Evolutionary conservation across 2,113 vertebrate genomes (phyloP).

Genomic region (Mormyrus lacerda): DNA sequence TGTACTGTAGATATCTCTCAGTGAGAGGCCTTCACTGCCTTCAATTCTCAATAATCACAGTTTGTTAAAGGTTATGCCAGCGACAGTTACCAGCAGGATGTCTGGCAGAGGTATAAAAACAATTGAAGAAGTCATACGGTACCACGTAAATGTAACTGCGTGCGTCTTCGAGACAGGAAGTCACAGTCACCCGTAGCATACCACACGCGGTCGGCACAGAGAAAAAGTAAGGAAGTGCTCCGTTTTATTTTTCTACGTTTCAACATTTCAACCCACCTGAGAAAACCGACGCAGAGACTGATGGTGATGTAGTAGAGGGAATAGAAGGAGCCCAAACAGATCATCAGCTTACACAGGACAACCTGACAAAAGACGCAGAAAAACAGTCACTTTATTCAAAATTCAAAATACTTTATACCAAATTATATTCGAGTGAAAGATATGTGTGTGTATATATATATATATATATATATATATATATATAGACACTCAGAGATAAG

Average conservation of each 20-base stretch:
- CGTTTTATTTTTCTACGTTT: neutral
- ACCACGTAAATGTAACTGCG: neutral
- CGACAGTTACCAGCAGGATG: neutral
- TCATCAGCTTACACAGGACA: constrained; percentile 62
- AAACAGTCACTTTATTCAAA: neutral
- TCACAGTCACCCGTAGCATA: constrained; percentile 1
- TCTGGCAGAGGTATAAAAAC: neutral
- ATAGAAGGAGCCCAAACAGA: constrained; percentile 66
- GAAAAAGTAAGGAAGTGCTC: constrained; percentile 15
- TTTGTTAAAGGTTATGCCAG: neutral
- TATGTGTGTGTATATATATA: neutral
- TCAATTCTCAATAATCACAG: neutral
- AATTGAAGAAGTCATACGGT: neutral
- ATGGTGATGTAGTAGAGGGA: constrained; percentile 62
- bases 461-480: neutral
- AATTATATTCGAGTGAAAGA: neutral
- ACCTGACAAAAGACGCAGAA: constrained; percentile 42
- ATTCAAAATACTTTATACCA: no score
- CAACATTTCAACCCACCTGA: constrained; percentile 49
- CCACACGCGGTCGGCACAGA: constrained; percentile 11
- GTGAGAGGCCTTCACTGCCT: neutral
- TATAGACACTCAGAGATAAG: neutral
- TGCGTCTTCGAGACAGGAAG: constrained; percentile 26
- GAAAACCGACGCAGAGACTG: constrained; percentile 61
- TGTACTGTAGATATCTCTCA: neutral